These are phyloP conservation scores for Cliona cf. orientalis DNA, from an alignment of 37 sponge, comb jelly and placozoan genomes.

Conservation along the genomic window DNA sequence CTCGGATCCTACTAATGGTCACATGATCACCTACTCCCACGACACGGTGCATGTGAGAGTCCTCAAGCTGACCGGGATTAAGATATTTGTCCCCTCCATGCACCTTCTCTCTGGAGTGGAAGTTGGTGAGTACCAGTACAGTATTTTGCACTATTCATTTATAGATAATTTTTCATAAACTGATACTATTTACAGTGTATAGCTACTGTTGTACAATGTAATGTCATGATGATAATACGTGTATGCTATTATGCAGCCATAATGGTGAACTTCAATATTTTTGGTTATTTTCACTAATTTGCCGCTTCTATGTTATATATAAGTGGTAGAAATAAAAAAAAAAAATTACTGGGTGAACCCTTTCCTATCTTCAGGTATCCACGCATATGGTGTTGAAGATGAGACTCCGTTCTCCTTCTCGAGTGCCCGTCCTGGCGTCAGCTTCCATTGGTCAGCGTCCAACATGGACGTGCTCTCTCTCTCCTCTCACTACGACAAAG, in stretches of 20 bases:
- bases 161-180: background rate
- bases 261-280: too few species aligned
- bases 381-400: conserved; percentile 63
- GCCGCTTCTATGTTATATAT: too few species aligned
- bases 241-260: too few species aligned
- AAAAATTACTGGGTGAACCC: too few species aligned
- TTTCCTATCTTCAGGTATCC: too few species aligned
- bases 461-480: conserved; percentile 84
- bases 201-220: too few species aligned
- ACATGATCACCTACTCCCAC: conserved; percentile 48
- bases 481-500: conserved; percentile 75
- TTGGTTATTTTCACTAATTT: too few species aligned
- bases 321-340: too few species aligned
- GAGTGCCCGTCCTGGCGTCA: conserved; percentile 44
- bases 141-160: background rate
- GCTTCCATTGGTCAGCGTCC: conserved; percentile 80
- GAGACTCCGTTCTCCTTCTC: conserved; percentile 88
- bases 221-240: too few species aligned
- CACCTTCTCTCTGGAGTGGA: conserved; percentile 75
- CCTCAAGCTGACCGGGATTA: conserved; percentile 80
- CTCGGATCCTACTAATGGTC: conserved; percentile 36
- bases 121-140: too few species aligned
- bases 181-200: too few species aligned
- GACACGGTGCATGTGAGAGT: conserved; percentile 74
- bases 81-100: conserved; percentile 65